Percentiles rank a stretch among this genome's conserved stretches.
phyloP scores from a whole-genome alignment of 1,140 invertebrate species.

The Melitaea cinxia region DNA sequence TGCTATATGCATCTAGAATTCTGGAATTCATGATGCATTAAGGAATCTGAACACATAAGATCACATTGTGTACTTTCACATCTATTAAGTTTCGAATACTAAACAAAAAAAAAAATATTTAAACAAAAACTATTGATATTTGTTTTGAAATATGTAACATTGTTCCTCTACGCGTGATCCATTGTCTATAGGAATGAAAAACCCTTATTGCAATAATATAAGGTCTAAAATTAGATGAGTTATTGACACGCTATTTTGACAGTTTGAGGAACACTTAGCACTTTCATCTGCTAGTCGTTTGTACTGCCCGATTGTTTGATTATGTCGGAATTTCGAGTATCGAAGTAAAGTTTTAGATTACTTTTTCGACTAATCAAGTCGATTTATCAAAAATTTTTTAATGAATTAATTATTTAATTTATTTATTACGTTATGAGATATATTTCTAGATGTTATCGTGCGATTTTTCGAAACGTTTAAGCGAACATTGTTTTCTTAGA shows the following conservation, averaged over 20 bases:
- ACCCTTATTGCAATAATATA: constrained; percentile 12
- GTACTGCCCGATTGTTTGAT: constrained; percentile 43
- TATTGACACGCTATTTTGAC: constrained; percentile 30
- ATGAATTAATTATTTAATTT: neutral
- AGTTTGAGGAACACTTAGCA: constrained; percentile 53
- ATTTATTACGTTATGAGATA: neutral
- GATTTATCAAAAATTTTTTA: neutral
- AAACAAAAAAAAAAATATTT: constrained; percentile 15
- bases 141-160: constrained; percentile 9
- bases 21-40: neutral
- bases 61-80: neutral
- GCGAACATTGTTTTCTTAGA: too few relatives aligned
- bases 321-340: constrained; percentile 13
- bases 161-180: neutral
- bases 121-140: constrained; percentile 10
- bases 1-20: neutral
- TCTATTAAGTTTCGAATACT: neutral
- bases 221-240: constrained; percentile 23
- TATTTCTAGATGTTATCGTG: neutral
- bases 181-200: neutral
- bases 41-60: neutral
- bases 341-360: constrained; percentile 4
- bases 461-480: too few relatives aligned
- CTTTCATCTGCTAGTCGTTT: constrained; percentile 52
- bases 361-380: neutral